Base-by-base conservation (phyloP, 2,888 invertebrate genomes). In the Hyles lineata region DNA sequence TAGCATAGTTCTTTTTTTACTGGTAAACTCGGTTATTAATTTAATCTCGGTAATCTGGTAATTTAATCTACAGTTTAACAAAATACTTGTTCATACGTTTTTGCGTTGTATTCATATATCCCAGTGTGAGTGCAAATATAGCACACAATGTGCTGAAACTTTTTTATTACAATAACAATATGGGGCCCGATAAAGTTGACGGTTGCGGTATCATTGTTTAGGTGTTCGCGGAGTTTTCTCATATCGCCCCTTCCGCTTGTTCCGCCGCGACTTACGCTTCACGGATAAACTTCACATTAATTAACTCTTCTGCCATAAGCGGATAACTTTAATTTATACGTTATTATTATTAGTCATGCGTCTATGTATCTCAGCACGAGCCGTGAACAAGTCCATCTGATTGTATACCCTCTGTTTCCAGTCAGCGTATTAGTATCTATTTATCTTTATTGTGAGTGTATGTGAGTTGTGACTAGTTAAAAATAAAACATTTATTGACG, bases 281-380 rank as follows among this genome's bases (percentile, higher is more conserved):
- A 80, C 83, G 75, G 76, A 71, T 81, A 80, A 90, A 90, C 86
- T 92, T 89, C 85, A 85, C 84, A 87, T 90, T 92, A 92, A 92
- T 92, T 91, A 92, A 92, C 88, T 90, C 87, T 80, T 86, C 83
- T 82, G 32, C 55, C 70, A n/a, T n/a, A 29, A 5, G 55, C 32
- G 70, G 55, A 32, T 50, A 69, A 69, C 69, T 69, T 69, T 69
- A 52, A 69, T 43, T 43, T 50, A 63, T 63, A 67, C 50, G 67
- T 23, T 67, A 50, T 67, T 23, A 23, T 67, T 23, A 50, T 62
- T 67, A 67, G 17, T 21, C 63, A 63, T 43, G 35, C 19, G 67
- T 50, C 17, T 23, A 67, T 50, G 23, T 50, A 50, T 50, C 6
- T 35, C 11, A 67, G 43, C 23, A 67, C 23, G 23, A 23, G 67